Conservation (phyloP, 2,888 invertebrate genomes). For the Agrenia bidenticulata region DNA sequence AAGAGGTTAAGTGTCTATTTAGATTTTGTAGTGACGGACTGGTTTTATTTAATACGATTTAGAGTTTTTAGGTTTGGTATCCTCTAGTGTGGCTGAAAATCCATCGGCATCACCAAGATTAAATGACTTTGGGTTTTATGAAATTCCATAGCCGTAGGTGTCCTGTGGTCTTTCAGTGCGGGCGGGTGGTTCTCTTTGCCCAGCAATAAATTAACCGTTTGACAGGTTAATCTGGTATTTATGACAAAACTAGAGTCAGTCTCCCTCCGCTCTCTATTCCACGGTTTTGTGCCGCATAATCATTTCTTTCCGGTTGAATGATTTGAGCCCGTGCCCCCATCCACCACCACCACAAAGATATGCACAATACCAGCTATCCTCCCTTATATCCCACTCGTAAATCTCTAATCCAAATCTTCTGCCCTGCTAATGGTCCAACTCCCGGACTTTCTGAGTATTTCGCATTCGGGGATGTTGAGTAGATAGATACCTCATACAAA, state of each 20-base stretch:
- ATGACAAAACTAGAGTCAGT: constrained; percentile 44
- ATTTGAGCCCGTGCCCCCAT: constrained; percentile 33
- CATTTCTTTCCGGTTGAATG: constrained; percentile 48
- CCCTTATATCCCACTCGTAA: too few relatives aligned
- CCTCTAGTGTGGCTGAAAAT: too few relatives aligned
- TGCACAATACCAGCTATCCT: too few relatives aligned
- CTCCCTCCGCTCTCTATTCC: constrained; percentile 33
- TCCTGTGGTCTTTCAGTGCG: constrained; percentile 13
- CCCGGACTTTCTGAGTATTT: too few relatives aligned
- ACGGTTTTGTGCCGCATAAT: constrained; percentile 46
- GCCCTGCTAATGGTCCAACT: too few relatives aligned
- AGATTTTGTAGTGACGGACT: too few relatives aligned
- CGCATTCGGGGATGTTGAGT: too few relatives aligned
- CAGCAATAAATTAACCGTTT: constrained; percentile 47
- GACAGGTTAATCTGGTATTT: constrained; percentile 51
- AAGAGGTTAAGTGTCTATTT: too few relatives aligned
- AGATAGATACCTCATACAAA: background rate
- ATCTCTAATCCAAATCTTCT: too few relatives aligned
- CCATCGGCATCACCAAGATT: too few relatives aligned
- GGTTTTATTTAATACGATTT: too few relatives aligned
- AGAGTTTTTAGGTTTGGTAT: too few relatives aligned
- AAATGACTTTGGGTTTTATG: background rate
- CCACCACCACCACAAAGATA: constrained; percentile 12
- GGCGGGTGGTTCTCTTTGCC: constrained; percentile 34
- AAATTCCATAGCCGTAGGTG: constrained; percentile 8